Percentiles rank a stretch among this genome's conserved stretches.
phyloP scores from a whole-genome alignment of 2,888 invertebrate genomes.

The Lamproptera curius region DNA sequence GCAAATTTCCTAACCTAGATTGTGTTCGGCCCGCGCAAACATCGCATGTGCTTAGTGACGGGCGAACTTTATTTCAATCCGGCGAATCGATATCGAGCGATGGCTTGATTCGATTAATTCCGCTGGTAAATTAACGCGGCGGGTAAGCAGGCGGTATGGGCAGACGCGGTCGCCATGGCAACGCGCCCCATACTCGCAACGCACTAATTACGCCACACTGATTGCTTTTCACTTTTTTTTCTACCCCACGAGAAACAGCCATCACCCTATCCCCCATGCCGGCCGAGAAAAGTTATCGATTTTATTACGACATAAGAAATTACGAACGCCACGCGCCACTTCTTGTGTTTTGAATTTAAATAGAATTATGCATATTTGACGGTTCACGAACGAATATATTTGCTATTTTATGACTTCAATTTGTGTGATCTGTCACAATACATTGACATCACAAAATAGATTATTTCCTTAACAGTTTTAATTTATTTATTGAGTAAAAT shows the following conservation, averaged over 20 bases:
- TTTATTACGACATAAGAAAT: conserved; percentile 33
- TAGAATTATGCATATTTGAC: too few species aligned
- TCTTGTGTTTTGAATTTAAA: too few species aligned
- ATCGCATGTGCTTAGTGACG: conserved; percentile 24
- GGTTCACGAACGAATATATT: too few species aligned
- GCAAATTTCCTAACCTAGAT: conserved; percentile 22
- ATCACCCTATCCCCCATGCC: conserved; percentile 58
- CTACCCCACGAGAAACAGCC: conserved; percentile 71
- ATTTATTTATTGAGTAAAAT: too few species aligned
- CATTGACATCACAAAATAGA: too few species aligned
- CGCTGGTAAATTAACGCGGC: conserved; percentile 71
- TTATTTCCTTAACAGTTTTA: too few species aligned
- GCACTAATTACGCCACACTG: conserved; percentile 78
- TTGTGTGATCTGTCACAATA: too few species aligned
- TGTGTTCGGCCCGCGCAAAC: conserved; percentile 22
- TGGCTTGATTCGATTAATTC: conserved; percentile 73
- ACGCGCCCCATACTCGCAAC: conserved; percentile 76
- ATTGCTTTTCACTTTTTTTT: conserved; percentile 76
- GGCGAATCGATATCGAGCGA: conserved; percentile 58
- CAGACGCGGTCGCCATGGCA: conserved; percentile 67
- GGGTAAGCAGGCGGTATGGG: conserved; percentile 69
- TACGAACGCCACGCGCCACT: conserved; percentile 29
- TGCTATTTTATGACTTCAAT: too few species aligned
- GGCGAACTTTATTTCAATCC: conserved; percentile 43
- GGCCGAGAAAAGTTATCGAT: conserved; percentile 33